Conservation (phyloP, 2,797 vertebrate species). For the Leptoclinus maculatus region DNA sequence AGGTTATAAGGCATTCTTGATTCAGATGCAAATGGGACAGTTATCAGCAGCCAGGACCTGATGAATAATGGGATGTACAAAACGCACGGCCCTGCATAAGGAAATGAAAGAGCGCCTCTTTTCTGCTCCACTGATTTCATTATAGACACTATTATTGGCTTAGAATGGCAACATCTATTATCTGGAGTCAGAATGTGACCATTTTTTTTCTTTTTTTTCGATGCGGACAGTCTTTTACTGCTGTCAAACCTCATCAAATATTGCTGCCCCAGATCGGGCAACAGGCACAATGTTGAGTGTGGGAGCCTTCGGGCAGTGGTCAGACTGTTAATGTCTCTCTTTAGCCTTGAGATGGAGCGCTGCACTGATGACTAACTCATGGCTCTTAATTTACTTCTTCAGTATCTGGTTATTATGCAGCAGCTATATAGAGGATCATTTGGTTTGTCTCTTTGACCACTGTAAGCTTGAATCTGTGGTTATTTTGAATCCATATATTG, state of each 20-base stretch:
- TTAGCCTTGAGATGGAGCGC: constrained; percentile 56
- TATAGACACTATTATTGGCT: constrained; percentile 88
- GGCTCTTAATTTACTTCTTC: constrained; percentile 23
- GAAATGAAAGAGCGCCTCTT: constrained; percentile 88
- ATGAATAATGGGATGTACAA: constrained; percentile 85
- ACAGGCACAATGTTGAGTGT: constrained; percentile 57
- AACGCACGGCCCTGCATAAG: constrained; percentile 79
- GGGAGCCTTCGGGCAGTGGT: constrained; percentile 64
- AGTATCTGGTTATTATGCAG: not conserved
- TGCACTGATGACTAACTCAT: constrained; percentile 25
- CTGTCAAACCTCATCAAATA: constrained; percentile 82
- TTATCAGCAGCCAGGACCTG: constrained; percentile 81
- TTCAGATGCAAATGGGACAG: constrained; percentile 86
- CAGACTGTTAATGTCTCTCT: constrained; percentile 55
- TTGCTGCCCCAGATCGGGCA: constrained; percentile 74
- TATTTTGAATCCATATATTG: not conserved
- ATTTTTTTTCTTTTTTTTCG: constrained; percentile 60
- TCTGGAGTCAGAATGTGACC: constrained; percentile 79
- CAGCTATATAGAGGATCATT: not conserved
- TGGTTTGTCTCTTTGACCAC: not conserved
- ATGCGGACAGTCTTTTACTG: constrained; percentile 79
- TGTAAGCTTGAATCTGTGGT: not conserved
- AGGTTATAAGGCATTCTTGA: constrained; percentile 82
- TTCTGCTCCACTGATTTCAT: constrained; percentile 88
- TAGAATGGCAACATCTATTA: constrained; percentile 87